phyloP scores from a whole-genome alignment of 2,797 vertebrate genomes.

The Halcyon chelicuti region DNA sequence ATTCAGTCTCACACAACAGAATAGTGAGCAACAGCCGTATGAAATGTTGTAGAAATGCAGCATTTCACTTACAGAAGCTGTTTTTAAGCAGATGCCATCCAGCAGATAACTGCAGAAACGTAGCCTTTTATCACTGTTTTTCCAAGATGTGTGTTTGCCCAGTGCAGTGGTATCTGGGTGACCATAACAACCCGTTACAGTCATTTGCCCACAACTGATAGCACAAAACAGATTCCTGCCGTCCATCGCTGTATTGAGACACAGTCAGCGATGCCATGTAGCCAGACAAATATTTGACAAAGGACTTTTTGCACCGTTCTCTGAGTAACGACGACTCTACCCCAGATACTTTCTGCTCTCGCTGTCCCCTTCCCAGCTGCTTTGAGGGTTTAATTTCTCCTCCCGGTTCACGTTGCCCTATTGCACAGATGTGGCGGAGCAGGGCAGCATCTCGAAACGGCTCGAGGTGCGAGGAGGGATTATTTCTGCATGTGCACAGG shows the following conservation, averaged over 20 bases:
- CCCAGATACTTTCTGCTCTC: not conserved
- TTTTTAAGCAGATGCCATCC: not conserved
- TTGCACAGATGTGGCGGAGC: not conserved
- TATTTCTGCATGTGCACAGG: not conserved
- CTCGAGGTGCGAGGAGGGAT: not conserved
- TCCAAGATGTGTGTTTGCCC: constrained; percentile 49
- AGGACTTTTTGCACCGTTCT: not conserved
- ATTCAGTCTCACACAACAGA: not conserved
- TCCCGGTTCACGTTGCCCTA: not conserved
- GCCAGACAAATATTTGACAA: constrained; percentile 48
- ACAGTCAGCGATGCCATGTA: not conserved
- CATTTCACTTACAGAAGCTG: not conserved
- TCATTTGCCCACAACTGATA: constrained; percentile 1
- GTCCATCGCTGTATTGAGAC: not conserved
- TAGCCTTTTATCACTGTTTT: constrained; percentile 11
- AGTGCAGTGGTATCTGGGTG: not conserved
- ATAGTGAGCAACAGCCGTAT: not conserved
- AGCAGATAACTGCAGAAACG: constrained; percentile 7
- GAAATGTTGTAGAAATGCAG: not conserved
- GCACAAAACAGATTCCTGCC: not conserved
- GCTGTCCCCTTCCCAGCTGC: not conserved
- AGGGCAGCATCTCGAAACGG: not conserved
- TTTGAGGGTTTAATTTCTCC: not conserved
- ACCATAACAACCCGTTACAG: constrained; percentile 36
- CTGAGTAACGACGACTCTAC: not conserved